Evolutionary conservation across 2,888 invertebrate species (phyloP).

Genomic region (Diaperis boleti): DNA sequence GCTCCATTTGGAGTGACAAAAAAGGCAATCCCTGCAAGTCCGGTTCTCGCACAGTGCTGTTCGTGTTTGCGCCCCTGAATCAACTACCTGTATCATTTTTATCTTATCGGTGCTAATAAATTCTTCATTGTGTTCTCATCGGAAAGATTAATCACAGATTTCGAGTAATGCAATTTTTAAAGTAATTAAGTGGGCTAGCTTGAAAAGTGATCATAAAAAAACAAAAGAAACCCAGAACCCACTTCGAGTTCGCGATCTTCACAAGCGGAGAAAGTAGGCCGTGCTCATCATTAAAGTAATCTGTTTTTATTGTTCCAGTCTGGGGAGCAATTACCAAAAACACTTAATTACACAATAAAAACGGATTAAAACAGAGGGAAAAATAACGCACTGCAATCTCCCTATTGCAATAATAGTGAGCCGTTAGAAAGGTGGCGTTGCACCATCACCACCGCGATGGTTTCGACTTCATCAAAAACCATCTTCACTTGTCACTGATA

Average conservation of each 20-base stretch:
- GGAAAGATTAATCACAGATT: too few species aligned
- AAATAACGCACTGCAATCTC: slow-evolving; percentile 26
- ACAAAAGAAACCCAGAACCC: neutral
- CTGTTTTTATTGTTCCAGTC: slow-evolving; percentile 8
- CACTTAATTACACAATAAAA: slow-evolving; percentile 16
- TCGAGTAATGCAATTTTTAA: neutral
- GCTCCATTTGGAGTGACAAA: neutral
- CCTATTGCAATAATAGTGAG: slow-evolving; percentile 11
- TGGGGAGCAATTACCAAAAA: too few species aligned
- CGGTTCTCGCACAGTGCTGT: neutral
- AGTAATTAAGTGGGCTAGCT: too few species aligned
- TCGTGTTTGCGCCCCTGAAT: neutral
- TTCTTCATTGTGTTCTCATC: too few species aligned
- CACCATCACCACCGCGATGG: slow-evolving; percentile 24
- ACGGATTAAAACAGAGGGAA: too few species aligned
- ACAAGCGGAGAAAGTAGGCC: slow-evolving; percentile 28
- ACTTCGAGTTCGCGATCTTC: slow-evolving; percentile 4
- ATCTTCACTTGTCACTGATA: neutral
- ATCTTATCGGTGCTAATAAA: slow-evolving; percentile 8
- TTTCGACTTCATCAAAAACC: neutral
- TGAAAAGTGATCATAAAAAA: too few species aligned
- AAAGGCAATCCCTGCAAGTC: neutral
- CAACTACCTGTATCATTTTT: neutral
- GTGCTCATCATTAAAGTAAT: slow-evolving; percentile 6
- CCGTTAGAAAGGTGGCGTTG: slow-evolving; percentile 33